Evolutionary conservation across 2,888 invertebrate genomes (phyloP).

Genomic region (Bibio marci): DNA sequence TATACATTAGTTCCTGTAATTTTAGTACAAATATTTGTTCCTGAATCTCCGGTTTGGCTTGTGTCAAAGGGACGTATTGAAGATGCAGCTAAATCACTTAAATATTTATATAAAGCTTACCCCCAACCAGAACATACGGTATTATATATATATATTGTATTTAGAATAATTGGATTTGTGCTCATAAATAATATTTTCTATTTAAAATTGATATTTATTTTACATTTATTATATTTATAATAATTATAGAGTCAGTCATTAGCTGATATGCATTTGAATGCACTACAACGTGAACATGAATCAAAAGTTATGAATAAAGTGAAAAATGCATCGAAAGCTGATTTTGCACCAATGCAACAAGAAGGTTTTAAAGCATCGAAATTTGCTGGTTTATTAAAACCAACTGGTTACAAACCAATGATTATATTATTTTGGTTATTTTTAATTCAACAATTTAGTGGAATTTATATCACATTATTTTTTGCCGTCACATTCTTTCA

Average conservation of each 20-base stretch:
- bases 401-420: conserved; percentile 41
- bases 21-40: conserved; percentile 31
- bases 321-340: conserved; percentile 8
- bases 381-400: conserved; percentile 30
- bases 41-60: conserved; percentile 42
- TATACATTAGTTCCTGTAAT: conserved; percentile 35
- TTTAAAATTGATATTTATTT: background rate
- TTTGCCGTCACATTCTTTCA: conserved; percentile 41
- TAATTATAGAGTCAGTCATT: conserved; percentile 22
- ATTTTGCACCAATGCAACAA: conserved; percentile 18
- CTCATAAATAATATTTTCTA: conserved; percentile 1
- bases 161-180: no score
- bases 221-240: background rate
- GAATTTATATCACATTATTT: conserved; percentile 42
- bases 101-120: conserved; percentile 32
- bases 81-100: conserved; percentile 34
- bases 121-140: conserved; percentile 29
- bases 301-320: conserved; percentile 29
- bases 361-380: conserved; percentile 23
- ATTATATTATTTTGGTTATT: conserved; percentile 36
- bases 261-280: conserved; percentile 33
- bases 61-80: conserved; percentile 36
- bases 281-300: conserved; percentile 35
- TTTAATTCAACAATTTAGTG: conserved; percentile 40
- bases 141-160: conserved; percentile 2